Base-by-base conservation (phyloP, 2,797 vertebrate species). In the Spondyliosoma cantharus region DNA sequence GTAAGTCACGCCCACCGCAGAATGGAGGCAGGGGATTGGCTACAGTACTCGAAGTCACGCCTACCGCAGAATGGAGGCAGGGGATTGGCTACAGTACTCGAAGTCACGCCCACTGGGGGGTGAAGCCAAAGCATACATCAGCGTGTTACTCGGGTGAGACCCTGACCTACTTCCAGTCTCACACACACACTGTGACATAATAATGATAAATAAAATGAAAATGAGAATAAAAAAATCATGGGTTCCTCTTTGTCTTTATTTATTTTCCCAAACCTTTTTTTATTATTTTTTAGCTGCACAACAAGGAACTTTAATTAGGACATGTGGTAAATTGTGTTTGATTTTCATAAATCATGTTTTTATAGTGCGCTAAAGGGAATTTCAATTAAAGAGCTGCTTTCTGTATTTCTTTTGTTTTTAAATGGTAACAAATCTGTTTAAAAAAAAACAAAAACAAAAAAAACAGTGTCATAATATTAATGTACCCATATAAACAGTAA, bases 11-110 rank as follows among this genome's bases (percentile, higher is more conserved):
- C 91, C 89, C 82, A 80, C 3, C 11, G 11, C 0, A 5, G 14
- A 80, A 84, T 8, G 4, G 25, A 50, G 45, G 7, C 42, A 60
- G 1, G 0, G 7, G 84, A 92, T 90, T 92, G 90, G 90, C 75
- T 87, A 11, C 16, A 0, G 4, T 1, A 0, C 7, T 8, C 0
- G 0, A 70, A n/a, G 17, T 0, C 79, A 69, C 86, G 43, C 79
- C 85, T 56, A 45, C 6, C n/a, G n/a, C n/a, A n/a, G n/a, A n/a
- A 84, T 8, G 4, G 25, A 50, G 45, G 7, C 42, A 60, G 1
- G 0, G 7, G 84, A 92, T 90, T 92, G 90, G 90, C 75, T 87
- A 11, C 16, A 0, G 4, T 1, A 0, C 7, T 8, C 0, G 0
- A 70, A n/a, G 17, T 0, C 79, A 69, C 86, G 43, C 79, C 85